These are phyloP conservation scores for Myioborus melanocephalus DNA, from an alignment of 2,797 vertebrate genomes.

Conservation along the genomic window DNA sequence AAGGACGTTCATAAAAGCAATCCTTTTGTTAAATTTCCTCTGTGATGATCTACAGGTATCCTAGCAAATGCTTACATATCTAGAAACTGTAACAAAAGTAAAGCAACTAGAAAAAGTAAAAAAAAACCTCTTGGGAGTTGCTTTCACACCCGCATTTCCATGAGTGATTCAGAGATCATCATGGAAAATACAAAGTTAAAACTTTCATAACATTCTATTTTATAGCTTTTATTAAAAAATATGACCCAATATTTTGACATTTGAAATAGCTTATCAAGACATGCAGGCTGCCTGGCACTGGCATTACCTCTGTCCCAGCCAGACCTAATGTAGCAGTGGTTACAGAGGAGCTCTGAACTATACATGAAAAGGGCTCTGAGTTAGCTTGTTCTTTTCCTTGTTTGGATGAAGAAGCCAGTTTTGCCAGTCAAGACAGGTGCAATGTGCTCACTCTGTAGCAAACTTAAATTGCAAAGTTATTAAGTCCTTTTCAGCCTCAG, in stretches of 20 bases:
- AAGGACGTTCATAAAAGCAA: not conserved
- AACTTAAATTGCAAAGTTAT: not conserved
- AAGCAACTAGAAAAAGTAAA: not conserved
- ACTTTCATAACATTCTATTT: not conserved
- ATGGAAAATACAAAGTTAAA: not conserved
- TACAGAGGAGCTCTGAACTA: not conserved
- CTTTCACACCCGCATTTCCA: not conserved
- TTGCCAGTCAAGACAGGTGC: not conserved
- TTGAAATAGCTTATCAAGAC: conserved; percentile 15
- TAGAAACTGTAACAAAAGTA: not conserved
- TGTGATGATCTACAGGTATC: not conserved
- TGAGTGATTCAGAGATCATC: not conserved
- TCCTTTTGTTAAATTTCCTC: not conserved
- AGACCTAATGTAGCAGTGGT: not conserved
- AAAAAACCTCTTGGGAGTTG: not conserved
- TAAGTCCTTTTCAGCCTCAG: not conserved
- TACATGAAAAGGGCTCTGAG: not conserved
- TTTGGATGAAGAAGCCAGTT: not conserved
- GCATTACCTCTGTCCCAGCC: not conserved
- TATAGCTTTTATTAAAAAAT: not conserved
- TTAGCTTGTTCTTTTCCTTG: not conserved
- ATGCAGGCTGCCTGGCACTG: not conserved
- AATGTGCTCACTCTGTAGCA: not conserved
- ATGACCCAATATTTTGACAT: not conserved
- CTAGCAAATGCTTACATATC: not conserved